Percentiles rank a stretch among this genome's conserved stretches.
phyloP scores from a whole-genome alignment of 2,888 invertebrate species.

The Melieria crassipennis region DNA sequence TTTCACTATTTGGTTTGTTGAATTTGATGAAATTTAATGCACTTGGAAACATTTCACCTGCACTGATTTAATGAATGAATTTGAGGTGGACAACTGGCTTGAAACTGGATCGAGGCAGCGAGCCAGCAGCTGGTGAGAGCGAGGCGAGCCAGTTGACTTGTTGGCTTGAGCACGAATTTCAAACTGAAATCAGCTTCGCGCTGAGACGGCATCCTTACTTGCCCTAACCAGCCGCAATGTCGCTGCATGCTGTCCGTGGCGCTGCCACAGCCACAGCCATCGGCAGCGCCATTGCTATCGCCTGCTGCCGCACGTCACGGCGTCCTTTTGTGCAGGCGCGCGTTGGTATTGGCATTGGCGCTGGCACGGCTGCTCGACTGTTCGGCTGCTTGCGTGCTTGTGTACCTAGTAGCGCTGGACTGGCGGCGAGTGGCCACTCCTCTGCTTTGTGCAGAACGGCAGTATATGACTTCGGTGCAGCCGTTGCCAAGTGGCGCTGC shows the following conservation, averaged over 20 bases:
- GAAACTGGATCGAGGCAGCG: neutral
- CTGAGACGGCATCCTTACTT: slow-evolving; percentile 36
- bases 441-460: too few species aligned
- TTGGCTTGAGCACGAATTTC: slow-evolving; percentile 58
- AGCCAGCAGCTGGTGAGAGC: neutral
- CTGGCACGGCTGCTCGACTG: slow-evolving; percentile 24
- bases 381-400: slow-evolving; percentile 2
- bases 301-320: slow-evolving; percentile 1
- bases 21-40: too few species aligned
- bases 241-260: slow-evolving; percentile 41
- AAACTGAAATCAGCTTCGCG: slow-evolving; percentile 58
- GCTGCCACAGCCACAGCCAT: slow-evolving; percentile 7
- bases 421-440: neutral
- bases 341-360: slow-evolving; percentile 15
- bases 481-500: slow-evolving; percentile 1
- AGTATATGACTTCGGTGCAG: too few species aligned
- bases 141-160: slow-evolving; percentile 46
- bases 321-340: neutral
- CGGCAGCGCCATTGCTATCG: neutral
- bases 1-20: too few species aligned
- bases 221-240: slow-evolving; percentile 53
- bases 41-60: too few species aligned
- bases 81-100: too few species aligned
- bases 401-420: slow-evolving; percentile 3
- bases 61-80: too few species aligned